phyloP scores from a whole-genome alignment of 2,797 vertebrate species.

The Hephaestus fuliginosus region DNA sequence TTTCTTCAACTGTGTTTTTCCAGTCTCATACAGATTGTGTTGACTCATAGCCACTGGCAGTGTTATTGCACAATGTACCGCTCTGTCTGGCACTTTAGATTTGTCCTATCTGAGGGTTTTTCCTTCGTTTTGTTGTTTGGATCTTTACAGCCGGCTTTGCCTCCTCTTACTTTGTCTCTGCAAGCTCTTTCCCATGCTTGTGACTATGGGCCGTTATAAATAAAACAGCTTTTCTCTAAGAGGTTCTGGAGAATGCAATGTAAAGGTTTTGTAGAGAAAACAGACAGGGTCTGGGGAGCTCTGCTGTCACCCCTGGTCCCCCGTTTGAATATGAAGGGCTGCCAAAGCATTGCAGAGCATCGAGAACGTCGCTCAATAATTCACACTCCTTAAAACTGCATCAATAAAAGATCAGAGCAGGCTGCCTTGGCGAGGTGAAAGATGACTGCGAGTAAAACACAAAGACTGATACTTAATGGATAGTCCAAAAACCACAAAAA shows the following conservation, averaged over 20 bases:
- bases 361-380: slow-evolving; percentile 77
- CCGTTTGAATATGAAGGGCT: slow-evolving; percentile 69
- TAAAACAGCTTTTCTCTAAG: slow-evolving; percentile 40
- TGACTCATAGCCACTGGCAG: background rate
- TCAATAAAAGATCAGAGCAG: slow-evolving; percentile 82
- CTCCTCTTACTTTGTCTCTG: background rate
- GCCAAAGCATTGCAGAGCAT: slow-evolving; percentile 45
- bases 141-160: background rate
- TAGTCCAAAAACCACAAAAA: slow-evolving; percentile 17
- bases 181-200: background rate
- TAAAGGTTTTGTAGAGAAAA: slow-evolving; percentile 34
- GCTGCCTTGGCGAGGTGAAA: slow-evolving; percentile 37
- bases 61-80: background rate
- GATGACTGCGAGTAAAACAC: slow-evolving; percentile 43
- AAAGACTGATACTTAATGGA: slow-evolving; percentile 27
- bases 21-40: background rate
- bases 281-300: slow-evolving; percentile 24
- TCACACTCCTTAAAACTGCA: slow-evolving; percentile 79
- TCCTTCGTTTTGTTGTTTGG: slow-evolving; percentile 4
- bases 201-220: slow-evolving; percentile 2
- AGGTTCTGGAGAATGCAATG: background rate
- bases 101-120: background rate
- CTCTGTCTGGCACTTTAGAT: background rate
- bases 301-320: slow-evolving; percentile 12
- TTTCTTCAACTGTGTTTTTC: background rate